Evolutionary conservation across 2,797 vertebrate species (phyloP), one percentile per base, ranked within the genome.

Genomic region (Sparus aurata): DNA sequence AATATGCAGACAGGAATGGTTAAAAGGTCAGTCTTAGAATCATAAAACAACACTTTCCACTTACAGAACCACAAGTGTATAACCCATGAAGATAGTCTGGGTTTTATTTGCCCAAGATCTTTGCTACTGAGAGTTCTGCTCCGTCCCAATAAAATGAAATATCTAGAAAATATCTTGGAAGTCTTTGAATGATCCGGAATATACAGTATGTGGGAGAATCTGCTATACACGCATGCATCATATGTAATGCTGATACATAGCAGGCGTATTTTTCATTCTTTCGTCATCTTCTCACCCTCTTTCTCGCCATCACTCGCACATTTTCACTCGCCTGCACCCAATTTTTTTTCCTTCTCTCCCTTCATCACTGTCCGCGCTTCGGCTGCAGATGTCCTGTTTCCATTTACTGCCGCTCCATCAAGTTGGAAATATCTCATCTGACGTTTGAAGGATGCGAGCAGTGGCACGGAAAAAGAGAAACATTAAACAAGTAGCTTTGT

Each of bases 401-500:
- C 34, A 79, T 80, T 83, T 73, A 79, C 69, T 61, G 79, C 70
- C 60, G 69, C 69, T 80, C 73, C 54, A 58, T 85, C 87, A 71
- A 49, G 72, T 83, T 73, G 62, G 69, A 86, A 79, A 85, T 50
- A 84, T 80, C 58, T 71, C 63, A 46, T 69, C 66, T 83, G 76
- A 88, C 71, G 73, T 89, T 86, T 87, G 58, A 86, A 58, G 83
- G 74, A 79, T 83, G 72, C 17, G 13, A 62, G 70, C 63, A 10
- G 62, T 65, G 67, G 46, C 85, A 83, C 5, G 1, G 66, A 71
- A 68, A 38, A 71, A 68, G 76, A 70, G 76, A 77, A 79, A 71
- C 50, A 80, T 82, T 62, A 81, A 81, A 87, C 70, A 74, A 83
- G 83, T 45, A 58, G 70, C 45, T 76, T 41, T 50, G 61, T 58